Percentiles rank a stretch among this genome's conserved stretches.
Evolutionary conservation across 1,140 invertebrate species (phyloP).

Genomic region (Pseudomyrmex concolor): DNA sequence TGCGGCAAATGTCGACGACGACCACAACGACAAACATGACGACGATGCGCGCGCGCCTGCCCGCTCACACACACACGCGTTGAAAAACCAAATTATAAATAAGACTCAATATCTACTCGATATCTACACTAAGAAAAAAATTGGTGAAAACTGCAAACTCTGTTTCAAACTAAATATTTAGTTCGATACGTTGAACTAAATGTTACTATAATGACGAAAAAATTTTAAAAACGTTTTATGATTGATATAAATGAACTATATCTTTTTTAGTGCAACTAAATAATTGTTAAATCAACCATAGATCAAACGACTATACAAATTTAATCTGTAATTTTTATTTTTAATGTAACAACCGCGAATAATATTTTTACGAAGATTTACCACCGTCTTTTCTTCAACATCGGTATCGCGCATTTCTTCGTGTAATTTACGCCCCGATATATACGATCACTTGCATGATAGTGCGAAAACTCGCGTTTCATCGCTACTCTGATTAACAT

Average conservation of each 20-base stretch:
- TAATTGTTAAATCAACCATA: no score
- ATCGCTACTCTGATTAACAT: conserved; percentile 34
- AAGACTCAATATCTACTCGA: neutral
- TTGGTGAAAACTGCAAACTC: no score
- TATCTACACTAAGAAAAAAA: neutral
- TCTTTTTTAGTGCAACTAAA: no score
- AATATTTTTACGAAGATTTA: conserved; percentile 21
- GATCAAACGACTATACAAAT: no score
- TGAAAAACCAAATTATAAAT: conserved; percentile 48
- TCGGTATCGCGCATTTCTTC: neutral
- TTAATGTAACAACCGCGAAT: conserved; percentile 9
- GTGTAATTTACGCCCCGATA: conserved; percentile 24
- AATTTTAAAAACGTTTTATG: no score
- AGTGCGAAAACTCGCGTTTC: conserved; percentile 40
- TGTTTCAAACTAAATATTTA: no score
- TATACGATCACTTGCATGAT: conserved; percentile 37
- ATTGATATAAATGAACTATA: no score
- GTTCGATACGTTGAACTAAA: no score
- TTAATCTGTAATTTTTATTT: no score
- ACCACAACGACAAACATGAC: neutral
- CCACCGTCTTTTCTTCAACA: neutral
- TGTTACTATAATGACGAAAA: no score
- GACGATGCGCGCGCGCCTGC: neutral
- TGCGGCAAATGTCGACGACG: neutral
- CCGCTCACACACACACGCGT: neutral